These are phyloP conservation scores for Gnathochromis pfefferi DNA, from an alignment of 2,113 vertebrate species.

Conservation along the genomic window DNA sequence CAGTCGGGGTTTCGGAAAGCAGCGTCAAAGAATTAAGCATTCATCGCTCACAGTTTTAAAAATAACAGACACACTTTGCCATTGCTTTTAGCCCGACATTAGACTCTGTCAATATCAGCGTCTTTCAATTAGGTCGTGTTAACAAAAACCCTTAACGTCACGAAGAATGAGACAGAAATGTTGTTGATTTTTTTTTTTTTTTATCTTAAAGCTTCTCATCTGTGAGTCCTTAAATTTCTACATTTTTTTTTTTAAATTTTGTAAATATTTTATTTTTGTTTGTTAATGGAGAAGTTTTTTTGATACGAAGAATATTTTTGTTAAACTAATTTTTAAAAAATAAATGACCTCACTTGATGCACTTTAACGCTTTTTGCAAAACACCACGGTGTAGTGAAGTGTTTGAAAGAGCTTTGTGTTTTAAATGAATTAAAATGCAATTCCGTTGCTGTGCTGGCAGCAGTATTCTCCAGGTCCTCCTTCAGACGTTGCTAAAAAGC, in stretches of 20 bases:
- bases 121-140: neutral
- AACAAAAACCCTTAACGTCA: neutral
- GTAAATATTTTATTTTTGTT: neutral
- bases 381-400: neutral
- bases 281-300: fast-evolving
- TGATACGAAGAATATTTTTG: fast-evolving
- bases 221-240: neutral
- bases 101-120: neutral
- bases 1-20: neutral
- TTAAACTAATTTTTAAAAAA: neutral
- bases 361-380: neutral
- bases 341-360: neutral
- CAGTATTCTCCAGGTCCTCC: neutral
- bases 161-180: neutral
- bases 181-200: neutral
- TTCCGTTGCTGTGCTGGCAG: neutral
- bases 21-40: fast-evolving
- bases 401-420: neutral
- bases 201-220: neutral
- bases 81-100: neutral
- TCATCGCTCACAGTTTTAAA: neutral
- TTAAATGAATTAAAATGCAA: neutral
- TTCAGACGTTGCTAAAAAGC: neutral
- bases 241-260: fast-evolving
- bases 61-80: neutral